Evolutionary conservation across 2,797 vertebrate genomes (phyloP), one percentile per base, ranked within the genome.

Genomic region (Trematomus bernacchii): DNA sequence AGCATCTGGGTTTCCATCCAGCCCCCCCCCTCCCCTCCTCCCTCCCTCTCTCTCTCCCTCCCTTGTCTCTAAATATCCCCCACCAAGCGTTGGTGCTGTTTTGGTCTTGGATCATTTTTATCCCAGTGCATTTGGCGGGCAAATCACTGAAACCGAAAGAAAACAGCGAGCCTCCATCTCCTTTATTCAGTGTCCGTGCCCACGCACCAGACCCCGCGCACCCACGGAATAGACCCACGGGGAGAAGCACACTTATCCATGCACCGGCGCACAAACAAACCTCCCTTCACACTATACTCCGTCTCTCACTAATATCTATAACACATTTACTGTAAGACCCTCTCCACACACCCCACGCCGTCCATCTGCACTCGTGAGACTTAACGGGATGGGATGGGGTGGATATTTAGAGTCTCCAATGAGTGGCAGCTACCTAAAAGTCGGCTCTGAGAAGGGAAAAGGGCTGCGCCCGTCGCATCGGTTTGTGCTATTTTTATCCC

Each of bases 191-290:
- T 91, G 94, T 91, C 88, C 93, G 94, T 93, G 93, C 95, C 96
- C 95, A 97, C 96, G 95, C 96, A 95, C 93, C 93, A 93, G 93
- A 94, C 94, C 95, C 94, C 90, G 92, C 90, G 94, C 94, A 94
- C 96, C 95, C 96, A 96, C 94, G 95, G 95, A 96, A 95, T 93
- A 94, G 93, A 91, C 86, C 87, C 89, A 85, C 92, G 46, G 93
- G 93, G 90, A 89, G 84, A 37, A 80, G 84, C 58, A 72, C 92
- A 89, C 86, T 90, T 84, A 87, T 84, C 81, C 71, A 44, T 82
- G 93, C 93, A 94, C 94, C 92, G 60, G 71, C 64, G 43, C 71
- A 81, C 77, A 78, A 82, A 87, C 71, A 80, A 81, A 79, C 63
- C 55, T 66, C 40, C 53, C 47, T 48, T 51, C 54, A 67, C 78